phyloP scores from a whole-genome alignment of 2,113 vertebrate species.

The Pao palembangensis region DNA sequence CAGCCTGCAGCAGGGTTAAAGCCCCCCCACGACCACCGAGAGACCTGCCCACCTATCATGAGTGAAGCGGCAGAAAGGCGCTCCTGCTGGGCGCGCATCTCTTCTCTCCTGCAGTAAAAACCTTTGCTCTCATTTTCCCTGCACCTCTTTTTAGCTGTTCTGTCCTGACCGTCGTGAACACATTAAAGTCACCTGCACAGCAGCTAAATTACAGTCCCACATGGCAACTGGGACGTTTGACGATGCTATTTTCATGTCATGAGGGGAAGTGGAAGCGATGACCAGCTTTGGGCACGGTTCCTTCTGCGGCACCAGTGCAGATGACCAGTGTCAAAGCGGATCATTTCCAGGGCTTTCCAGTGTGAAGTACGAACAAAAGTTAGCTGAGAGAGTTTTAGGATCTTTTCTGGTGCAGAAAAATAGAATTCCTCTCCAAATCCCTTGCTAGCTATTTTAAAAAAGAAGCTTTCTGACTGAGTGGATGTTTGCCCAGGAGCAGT shows the following conservation, averaged over 20 bases:
- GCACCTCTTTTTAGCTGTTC: not conserved
- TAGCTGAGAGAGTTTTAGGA: too few species aligned
- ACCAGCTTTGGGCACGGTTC: too few species aligned
- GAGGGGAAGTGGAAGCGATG: too few species aligned
- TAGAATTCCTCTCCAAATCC: slow-evolving; percentile 7
- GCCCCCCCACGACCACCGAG: slow-evolving; percentile 25
- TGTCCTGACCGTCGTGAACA: slow-evolving; percentile 3
- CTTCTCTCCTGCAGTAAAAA: slow-evolving; percentile 9
- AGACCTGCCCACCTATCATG: slow-evolving; percentile 42
- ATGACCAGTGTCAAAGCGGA: too few species aligned
- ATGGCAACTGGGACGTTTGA: too few species aligned
- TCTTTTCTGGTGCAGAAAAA: not conserved
- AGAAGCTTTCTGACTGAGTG: slow-evolving; percentile 17
- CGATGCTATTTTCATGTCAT: too few species aligned
- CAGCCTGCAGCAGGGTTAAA: slow-evolving; percentile 26
- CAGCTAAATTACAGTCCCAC: too few species aligned
- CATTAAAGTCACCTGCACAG: not conserved
- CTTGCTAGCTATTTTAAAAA: slow-evolving; percentile 7
- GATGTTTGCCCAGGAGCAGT: slow-evolving; percentile 21
- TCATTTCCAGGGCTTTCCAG: too few species aligned
- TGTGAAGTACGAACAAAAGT: too few species aligned
- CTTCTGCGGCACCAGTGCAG: too few species aligned
- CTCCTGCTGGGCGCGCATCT: slow-evolving; percentile 37
- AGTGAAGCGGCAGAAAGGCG: slow-evolving; percentile 22
- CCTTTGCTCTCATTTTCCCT: not conserved